phyloP scores from a whole-genome alignment of 2,113 vertebrate genomes.

The Neoarius graeffei region DNA sequence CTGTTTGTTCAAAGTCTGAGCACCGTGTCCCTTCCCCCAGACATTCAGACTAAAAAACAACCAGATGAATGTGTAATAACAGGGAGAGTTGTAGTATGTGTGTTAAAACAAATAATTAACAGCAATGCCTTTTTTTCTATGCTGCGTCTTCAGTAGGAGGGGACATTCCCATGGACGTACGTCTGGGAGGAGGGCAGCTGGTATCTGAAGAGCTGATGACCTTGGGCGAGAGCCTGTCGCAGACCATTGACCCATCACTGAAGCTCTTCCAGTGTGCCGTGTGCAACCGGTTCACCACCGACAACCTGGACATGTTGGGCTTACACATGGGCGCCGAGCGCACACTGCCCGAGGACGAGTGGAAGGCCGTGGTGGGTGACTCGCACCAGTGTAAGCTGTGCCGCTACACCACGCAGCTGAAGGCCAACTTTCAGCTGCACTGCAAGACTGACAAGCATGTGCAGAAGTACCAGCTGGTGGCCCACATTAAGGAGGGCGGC shows the following conservation, averaged over 20 bases:
- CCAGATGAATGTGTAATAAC: not conserved
- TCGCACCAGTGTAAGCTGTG: conserved; percentile 97
- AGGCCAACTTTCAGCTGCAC: conserved; percentile 99
- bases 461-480: conserved; percentile 97
- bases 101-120: not conserved
- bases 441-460: conserved; percentile 99
- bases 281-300: conserved; percentile 97
- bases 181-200: conserved; percentile 90
- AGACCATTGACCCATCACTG: conserved; percentile 93
- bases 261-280: conserved; percentile 99
- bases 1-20: conserved; percentile 50
- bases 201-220: conserved; percentile 98
- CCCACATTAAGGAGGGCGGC: conserved; percentile 97
- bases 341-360: conserved; percentile 92
- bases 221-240: conserved; percentile 93
- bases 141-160: conserved; percentile 80
- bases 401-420: conserved; percentile 97
- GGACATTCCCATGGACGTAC: conserved; percentile 94
- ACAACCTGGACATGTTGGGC: conserved; percentile 94
- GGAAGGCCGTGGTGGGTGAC: conserved; percentile 93
- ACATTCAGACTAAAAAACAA: conserved; percentile 7
- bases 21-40: conserved; percentile 43
- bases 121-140: conserved; percentile 7
- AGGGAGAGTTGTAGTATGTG: not conserved
- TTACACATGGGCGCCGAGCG: conserved; percentile 96